Base-by-base conservation (phyloP, 2,797 vertebrate species). In the Acanthopagrus latus region DNA sequence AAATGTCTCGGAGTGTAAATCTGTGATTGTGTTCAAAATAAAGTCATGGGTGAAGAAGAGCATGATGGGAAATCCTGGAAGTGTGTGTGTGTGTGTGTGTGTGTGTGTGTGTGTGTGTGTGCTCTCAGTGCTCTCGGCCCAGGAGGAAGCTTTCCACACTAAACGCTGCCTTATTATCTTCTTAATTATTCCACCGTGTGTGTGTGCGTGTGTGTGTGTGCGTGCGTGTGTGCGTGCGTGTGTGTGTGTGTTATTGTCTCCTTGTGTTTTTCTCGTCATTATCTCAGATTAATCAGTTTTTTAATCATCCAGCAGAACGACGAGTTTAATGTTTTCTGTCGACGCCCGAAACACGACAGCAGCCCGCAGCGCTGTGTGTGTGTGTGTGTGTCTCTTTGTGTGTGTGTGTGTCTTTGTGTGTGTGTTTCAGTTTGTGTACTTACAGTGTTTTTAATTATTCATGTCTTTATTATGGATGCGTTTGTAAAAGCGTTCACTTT, bases 261-360 rank as follows among this genome's bases (percentile, higher is more conserved):
- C 73, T 89, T 71, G 87, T 89, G 82, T 95, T 90, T 90, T 84
- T 92, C 87, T 90, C 85, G 67, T 92, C 90, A 87, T 94, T 92
- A 92, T 93, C 92, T 64, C 86, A 93, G 88, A 94, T 94, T 94
- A 95, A 95, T 95, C 93, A 87, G 84, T 90, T 86, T 91, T 93
- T 91, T 95, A 94, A 95, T 95, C 90, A 92, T 92, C 93, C 91
- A 86, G 75, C 88, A 90, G 93, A 95, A 95, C 89, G 23, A 95
- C 90, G 92, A 92, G 90, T 93, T 93, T 93, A 95, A 94, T 93
- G 92, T 93, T 94, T 92, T 88, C 79, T 90, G 89, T 91, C 85
- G 51, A 89, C 44, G 70, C 46, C 64, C 74, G 70, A 86, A 80
- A 70, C 74, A 58, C 38, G 65, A 65, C 89, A 90, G 86, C 83